Evolutionary conservation across 2,888 invertebrate genomes (phyloP).

Genomic region (Caenorhabditis angaria): DNA sequence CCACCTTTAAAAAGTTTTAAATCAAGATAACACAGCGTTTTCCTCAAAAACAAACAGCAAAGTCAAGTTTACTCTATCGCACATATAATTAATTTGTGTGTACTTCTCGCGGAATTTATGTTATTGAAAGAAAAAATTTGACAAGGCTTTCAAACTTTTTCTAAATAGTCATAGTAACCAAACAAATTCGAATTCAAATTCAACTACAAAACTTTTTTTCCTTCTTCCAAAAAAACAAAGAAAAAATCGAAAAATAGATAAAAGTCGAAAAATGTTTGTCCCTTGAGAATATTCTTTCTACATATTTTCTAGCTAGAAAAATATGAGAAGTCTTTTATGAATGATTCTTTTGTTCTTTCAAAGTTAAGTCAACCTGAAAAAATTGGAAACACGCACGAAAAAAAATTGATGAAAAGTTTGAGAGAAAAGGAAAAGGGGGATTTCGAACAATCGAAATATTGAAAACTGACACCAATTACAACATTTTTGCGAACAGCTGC

Average conservation of each 20-base stretch:
- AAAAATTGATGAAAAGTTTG: background rate
- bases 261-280: constrained; percentile 4
- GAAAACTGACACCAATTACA: constrained; percentile 6
- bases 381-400: background rate
- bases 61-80: too few species aligned
- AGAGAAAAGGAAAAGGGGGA: background rate
- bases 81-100: background rate
- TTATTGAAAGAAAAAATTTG: too few species aligned
- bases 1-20: too few species aligned
- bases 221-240: background rate
- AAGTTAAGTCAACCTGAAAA: background rate
- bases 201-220: background rate
- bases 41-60: too few species aligned
- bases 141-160: too few species aligned
- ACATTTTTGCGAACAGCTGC: constrained; percentile 4
- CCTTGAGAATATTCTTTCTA: background rate
- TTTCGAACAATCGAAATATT: constrained; percentile 1
- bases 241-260: background rate
- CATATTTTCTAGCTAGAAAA: background rate
- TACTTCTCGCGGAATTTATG: background rate
- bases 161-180: too few species aligned
- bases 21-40: background rate
- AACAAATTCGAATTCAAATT: background rate
- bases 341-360: constrained; percentile 1
- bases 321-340: background rate